Evolutionary conservation across 2,888 invertebrate species (phyloP).

Genomic region (Lampropteryx suffumata): DNA sequence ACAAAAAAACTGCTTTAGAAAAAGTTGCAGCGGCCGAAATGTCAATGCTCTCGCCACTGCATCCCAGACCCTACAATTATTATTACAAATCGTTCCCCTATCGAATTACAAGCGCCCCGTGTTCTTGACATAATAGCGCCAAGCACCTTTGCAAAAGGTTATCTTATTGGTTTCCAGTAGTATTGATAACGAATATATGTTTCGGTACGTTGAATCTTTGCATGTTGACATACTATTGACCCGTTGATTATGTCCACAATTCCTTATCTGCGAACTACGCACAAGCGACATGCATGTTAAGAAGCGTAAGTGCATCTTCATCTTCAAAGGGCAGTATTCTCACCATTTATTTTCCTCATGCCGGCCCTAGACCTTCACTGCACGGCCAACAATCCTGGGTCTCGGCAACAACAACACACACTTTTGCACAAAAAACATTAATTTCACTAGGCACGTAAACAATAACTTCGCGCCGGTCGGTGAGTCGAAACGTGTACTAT

Average conservation of each 20-base stretch:
- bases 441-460: constrained; percentile 59
- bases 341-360: constrained; percentile 81
- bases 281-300: constrained; percentile 23
- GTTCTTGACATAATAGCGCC: constrained; percentile 51
- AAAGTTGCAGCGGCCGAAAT: constrained; percentile 31
- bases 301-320: constrained; percentile 34
- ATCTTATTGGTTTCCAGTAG: constrained; percentile 40
- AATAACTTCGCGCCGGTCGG: constrained; percentile 38
- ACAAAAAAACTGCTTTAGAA: constrained; percentile 29
- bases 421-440: constrained; percentile 63
- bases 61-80: constrained; percentile 43
- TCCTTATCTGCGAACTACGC: constrained; percentile 47
- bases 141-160: constrained; percentile 49
- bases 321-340: constrained; percentile 42
- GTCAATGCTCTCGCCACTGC: constrained; percentile 34
- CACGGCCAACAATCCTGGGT: constrained; percentile 72
- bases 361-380: constrained; percentile 71
- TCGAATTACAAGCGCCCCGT: constrained; percentile 53
- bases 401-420: constrained; percentile 75
- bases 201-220: constrained; percentile 31
- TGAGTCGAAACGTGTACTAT: constrained; percentile 38
- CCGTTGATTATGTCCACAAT: constrained; percentile 48
- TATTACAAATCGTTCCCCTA: constrained; percentile 56
- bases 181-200: constrained; percentile 21
- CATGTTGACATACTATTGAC: constrained; percentile 48